Base-by-base conservation (phyloP, 2,113 vertebrate species). In the Apus apus region DNA sequence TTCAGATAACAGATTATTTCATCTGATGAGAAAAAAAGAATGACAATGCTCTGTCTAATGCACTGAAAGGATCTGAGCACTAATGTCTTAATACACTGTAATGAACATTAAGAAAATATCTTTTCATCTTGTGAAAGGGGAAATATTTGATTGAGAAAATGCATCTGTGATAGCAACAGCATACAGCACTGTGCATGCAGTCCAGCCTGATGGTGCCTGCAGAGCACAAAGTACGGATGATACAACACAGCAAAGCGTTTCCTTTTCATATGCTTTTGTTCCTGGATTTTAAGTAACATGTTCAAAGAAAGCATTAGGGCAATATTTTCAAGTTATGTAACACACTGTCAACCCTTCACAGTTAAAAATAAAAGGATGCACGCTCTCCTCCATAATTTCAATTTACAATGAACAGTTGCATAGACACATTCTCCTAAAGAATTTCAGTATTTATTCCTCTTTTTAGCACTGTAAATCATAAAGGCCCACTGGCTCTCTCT, bases 1-100 rank as follows among this genome's bases (percentile, higher is more conserved):
- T 97, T 88, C 61, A 87, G 71, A 73, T 87, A 96, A 95, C 74
- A 6, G 48, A 93, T 96, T 96, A 90, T 95, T 90, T 95, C 96
- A 72, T 92, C 76, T 74, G 76, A 95, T 82, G 83, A 91, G 79
- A 88, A 93, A 80, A 79, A 84, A 51, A 91, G 86, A 89, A 93
- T 9, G 56, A 65, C 58, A 82, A 27, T 43, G 58, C 29, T 90
- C 77, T 54, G 76, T 22, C 74, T 96, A 93, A 96, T 93, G 90
- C 75, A 84, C 87, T 77, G 86, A 66, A 93, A 85, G 65, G 89
- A 93, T 75, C 82, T 79, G 18, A 82, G 93, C 67, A 68, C 83
- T 92, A 84, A 93, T 62, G 84, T 79, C 68, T 92, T 96, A 95
- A 90, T 87, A 80, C 8, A 7, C 83, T 29, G 23, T 80, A 94